Base-by-base conservation (phyloP, 2,797 vertebrate genomes). In the Peromyscus melanophrys region DNA sequence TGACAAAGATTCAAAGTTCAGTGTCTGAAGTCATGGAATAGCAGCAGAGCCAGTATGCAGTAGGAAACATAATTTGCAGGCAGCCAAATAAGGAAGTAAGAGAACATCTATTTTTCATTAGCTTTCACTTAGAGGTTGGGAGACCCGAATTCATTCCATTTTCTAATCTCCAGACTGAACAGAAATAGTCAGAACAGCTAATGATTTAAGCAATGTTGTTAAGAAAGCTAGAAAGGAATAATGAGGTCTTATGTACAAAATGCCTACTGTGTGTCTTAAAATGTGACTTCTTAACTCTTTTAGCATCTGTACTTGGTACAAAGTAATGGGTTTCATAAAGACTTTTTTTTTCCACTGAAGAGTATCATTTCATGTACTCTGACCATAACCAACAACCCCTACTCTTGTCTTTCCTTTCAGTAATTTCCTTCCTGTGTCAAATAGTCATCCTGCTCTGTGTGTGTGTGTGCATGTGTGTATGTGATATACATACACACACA, bases 1-100 rank as follows among this genome's bases (percentile, higher is more conserved):
- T 98, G 98, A 98, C 98, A 98, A 98, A 98, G 98, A 98, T 96
- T 98, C 98, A 98, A 98, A 98, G 98, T 99, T 99, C 98, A 99
- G 97, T 96, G 91, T 98, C 98, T 98, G 97, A 98, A 98, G 98
- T 95, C 73, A 55, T 0, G 14, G 97, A 98, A 96, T 65, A 98
- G 98, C 97, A 97, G 97, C 69, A 83, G 95, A 96, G 59, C 84
- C 92, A 71, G 96, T 76, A 88, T 96, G 97, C 98, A 97, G 97
- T 98, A 98, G 96, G 97, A 98, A 97, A 97, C 98, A 97, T 98
- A 97, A 98, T 99, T 98, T 98, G 96, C 94, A 98, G 96, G 81
- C 96, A 98, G 98, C 89, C 96, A 98, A 98, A 98, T 96, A 97
- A 97, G 97, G 97, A 77, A 81, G 96, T 90, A 96, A 97, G 97